Evolutionary conservation across 2,888 invertebrate species (phyloP), one percentile per base, ranked within the genome.

Genomic region (Dryocosmus kuriphilus): DNA sequence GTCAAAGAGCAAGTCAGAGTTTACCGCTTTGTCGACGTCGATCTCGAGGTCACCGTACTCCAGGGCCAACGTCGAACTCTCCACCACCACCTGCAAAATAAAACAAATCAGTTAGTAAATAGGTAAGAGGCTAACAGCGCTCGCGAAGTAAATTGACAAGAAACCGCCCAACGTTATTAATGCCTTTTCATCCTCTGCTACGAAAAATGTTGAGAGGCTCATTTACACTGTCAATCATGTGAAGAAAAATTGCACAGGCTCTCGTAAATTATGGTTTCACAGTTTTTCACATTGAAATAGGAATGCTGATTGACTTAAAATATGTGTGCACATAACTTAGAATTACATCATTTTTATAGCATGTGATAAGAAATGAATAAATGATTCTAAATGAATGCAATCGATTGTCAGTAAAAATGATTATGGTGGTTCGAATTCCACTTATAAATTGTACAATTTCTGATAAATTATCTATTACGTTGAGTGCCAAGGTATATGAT

Each of bases 1-100:
- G 93, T 98, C 98, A 92, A 98, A 98, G 91, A 96, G 95, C 93
- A 98, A 94, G 93, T 98, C 98, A 86, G 96, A 94, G 91, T 97
- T 97, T 82, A 98, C 97, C 62, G 95, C 94, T 32, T 96, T 96
- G 41, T 95, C 95, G 83, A 95, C 94, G 90, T 97, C 97, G 78
- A 98, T 96, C 60, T 95, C 94, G 82, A 98, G 94, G 90, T 97
- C 97, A 80, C 97, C 97, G 91, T 98, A 98, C 92, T 98, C 97
- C 85, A 96, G 94, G n/a, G 97, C 98, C 61, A 95, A 93, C 24
- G 94, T 94, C 46, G 95, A 94, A 83, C 96, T 96, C 92, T 98
- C 98, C 5, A 98, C 96, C 30, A 98, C 97, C 81, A 98, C 96
- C 95, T 95, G 92, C 81, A 92, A 85, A 63, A 80, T 22, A 74